phyloP scores from a whole-genome alignment of 1,140 invertebrate species.

The Cecropterus lyciades region DNA sequence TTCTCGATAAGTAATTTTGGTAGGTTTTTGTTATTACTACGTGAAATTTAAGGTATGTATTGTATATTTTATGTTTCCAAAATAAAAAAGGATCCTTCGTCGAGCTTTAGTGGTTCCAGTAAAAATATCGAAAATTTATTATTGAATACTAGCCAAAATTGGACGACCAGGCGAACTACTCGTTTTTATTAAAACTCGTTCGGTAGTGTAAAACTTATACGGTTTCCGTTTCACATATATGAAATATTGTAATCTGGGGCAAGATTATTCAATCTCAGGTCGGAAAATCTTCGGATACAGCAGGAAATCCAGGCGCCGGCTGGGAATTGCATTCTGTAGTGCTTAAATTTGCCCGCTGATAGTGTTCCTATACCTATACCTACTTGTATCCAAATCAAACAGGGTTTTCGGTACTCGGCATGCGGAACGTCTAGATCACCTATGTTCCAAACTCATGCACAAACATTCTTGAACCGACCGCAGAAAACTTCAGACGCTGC shows the following conservation, averaged over 20 bases:
- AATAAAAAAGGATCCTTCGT: no score
- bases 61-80: no score
- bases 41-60: no score
- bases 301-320: background rate
- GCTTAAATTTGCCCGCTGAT: background rate
- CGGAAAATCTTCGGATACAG: background rate
- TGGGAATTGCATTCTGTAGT: conserved; percentile 1
- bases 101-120: no score
- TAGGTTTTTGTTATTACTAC: no score
- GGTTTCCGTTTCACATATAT: background rate
- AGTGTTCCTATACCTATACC: background rate
- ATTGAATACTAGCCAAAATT: no score
- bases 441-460: background rate
- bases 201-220: background rate
- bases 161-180: no score
- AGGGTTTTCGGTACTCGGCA: background rate
- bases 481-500: conserved; percentile 7
- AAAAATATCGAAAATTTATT: no score
- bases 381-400: background rate
- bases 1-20: no score
- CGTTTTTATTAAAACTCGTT: no score
- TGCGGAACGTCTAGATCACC: background rate
- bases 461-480: conserved; percentile 7
- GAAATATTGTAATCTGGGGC: background rate
- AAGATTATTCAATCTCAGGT: background rate